Percentiles rank a stretch among this genome's conserved stretches.
These are phyloP conservation scores for Myotis planiceps DNA, from an alignment of 2,797 vertebrate species.

Conservation along the genomic window DNA sequence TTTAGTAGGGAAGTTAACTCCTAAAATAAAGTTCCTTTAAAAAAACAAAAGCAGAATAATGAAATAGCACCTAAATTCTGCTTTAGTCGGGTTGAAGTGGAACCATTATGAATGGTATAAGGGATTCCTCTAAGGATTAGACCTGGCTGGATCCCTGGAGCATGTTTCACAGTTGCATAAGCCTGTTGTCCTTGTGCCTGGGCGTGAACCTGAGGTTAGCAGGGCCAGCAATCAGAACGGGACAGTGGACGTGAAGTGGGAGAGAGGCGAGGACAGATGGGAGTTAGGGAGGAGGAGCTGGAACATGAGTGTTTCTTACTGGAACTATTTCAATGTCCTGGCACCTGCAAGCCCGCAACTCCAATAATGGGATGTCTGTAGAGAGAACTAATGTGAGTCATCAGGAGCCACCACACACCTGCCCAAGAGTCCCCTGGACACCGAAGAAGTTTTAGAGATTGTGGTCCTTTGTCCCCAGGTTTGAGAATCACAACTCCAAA, in stretches of 20 bases:
- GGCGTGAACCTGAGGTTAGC: neutral
- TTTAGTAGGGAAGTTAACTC: neutral
- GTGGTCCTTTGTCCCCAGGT: neutral
- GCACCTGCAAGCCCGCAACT: neutral
- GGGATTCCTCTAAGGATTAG: neutral
- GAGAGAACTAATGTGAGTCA: rapidly evolving
- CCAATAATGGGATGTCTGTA: neutral
- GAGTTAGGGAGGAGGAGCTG: neutral
- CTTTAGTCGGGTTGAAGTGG: neutral
- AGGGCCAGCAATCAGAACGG: neutral
- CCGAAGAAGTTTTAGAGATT: neutral
- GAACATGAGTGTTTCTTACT: neutral
- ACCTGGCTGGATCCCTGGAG: neutral
- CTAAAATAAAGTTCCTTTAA: neutral
- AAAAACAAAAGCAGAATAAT: neutral
- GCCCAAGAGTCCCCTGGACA: neutral
- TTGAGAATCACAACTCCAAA: neutral
- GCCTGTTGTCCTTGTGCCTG: neutral
- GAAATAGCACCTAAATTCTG: neutral
- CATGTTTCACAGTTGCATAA: neutral
- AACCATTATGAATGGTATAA: neutral
- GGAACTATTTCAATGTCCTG: neutral
- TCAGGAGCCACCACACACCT: rapidly evolving
- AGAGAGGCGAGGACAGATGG: neutral
- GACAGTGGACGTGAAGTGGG: neutral